Conservation (phyloP, 2,888 invertebrate species). For the Ametastegia equiseti region DNA sequence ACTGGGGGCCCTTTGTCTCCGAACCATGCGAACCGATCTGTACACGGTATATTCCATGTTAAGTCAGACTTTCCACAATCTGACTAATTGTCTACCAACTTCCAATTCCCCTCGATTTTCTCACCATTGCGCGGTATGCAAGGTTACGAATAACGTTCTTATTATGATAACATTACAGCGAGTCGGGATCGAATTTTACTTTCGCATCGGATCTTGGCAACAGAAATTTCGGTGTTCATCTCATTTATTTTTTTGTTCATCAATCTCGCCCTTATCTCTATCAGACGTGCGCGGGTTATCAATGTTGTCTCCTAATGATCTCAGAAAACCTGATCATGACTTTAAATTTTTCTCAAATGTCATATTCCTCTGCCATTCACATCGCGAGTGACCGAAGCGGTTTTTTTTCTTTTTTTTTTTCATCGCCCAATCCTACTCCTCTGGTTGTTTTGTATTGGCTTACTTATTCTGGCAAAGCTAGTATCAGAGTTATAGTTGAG, state of each 20-base stretch:
- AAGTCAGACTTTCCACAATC: neutral
- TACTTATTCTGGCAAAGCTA: neutral
- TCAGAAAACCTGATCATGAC: too few relatives aligned
- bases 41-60: neutral
- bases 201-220: neutral
- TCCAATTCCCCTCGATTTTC: neutral
- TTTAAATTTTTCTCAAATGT: too few relatives aligned
- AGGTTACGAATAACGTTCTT: neutral
- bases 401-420: neutral
- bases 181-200: neutral
- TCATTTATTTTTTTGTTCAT: neutral
- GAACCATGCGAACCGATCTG: neutral
- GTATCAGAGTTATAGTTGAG: too few relatives aligned
- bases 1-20: neutral
- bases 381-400: too few relatives aligned
- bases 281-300: too few relatives aligned
- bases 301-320: too few relatives aligned
- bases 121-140: neutral
- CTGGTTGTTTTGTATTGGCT: too few relatives aligned
- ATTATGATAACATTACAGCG: neutral
- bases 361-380: too few relatives aligned
- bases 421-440: too few relatives aligned
- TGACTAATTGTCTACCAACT: neutral
- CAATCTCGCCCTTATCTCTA: too few relatives aligned
- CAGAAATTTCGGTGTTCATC: neutral